Conservation (phyloP, 2,888 invertebrate genomes). For the Augiades crinisus region DNA sequence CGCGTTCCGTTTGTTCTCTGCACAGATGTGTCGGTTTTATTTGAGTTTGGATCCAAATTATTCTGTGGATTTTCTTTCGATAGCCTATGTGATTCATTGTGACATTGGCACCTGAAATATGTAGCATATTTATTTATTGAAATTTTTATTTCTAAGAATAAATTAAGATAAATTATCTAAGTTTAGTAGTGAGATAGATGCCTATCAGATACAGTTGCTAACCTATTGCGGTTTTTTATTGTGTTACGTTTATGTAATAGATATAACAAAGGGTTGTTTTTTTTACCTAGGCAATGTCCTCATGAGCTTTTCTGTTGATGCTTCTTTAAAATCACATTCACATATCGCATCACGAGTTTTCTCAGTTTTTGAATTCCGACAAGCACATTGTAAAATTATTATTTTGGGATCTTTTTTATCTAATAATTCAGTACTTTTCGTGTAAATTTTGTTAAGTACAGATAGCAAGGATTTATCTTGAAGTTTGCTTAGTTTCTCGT, state of each 20-base stretch:
- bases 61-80: background rate
- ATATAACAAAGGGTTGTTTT: no score
- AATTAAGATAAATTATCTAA: background rate
- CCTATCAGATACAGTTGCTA: no score
- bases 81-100: background rate
- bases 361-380: background rate
- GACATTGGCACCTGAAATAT: conserved; percentile 1
- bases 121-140: background rate
- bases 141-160: background rate
- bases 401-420: background rate
- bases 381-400: conserved; percentile 9
- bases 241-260: no score
- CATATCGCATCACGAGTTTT: background rate
- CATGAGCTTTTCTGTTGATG: no score
- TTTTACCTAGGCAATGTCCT: no score
- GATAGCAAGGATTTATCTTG: conserved; percentile 12
- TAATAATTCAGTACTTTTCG: background rate
- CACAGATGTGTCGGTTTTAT: background rate
- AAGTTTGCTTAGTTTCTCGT: background rate
- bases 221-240: no score
- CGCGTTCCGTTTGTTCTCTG: background rate
- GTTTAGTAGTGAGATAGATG: no score
- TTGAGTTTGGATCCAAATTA: background rate
- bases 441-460: conserved; percentile 1
- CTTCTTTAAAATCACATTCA: background rate